phyloP scores from a whole-genome alignment of 2,888 invertebrate species.

The Gastrophysa polygoni region DNA sequence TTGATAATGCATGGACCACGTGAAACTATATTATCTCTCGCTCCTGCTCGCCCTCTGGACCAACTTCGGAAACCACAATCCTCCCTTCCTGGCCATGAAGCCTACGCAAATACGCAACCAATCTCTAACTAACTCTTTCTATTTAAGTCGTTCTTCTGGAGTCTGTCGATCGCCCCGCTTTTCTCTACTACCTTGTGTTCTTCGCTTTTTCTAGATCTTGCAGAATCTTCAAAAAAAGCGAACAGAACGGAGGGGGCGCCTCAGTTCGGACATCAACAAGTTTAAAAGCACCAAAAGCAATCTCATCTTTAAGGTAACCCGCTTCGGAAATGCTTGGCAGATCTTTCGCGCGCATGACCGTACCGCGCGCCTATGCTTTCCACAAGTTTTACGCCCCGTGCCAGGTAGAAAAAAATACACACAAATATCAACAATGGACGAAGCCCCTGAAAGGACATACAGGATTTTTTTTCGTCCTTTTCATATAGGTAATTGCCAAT shows the following conservation, averaged over 20 bases:
- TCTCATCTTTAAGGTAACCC: constrained; percentile 98
- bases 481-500: no score
- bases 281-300: constrained; percentile 94
- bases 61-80: background rate
- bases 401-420: constrained; percentile 10
- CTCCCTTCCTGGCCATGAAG: background rate
- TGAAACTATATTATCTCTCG: no score
- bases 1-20: no score
- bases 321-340: constrained; percentile 60
- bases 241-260: constrained; percentile 96
- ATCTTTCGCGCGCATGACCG: constrained; percentile 52
- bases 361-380: constrained; percentile 59
- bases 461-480: no score
- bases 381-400: constrained; percentile 37
- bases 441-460: no score
- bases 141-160: constrained; percentile 56
- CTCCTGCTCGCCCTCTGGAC: background rate
- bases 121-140: constrained; percentile 29
- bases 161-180: constrained; percentile 55
- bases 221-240: constrained; percentile 99
- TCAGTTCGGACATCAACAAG: constrained; percentile 94
- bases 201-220: constrained; percentile 96
- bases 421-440: no score
- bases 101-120: constrained; percentile 8
- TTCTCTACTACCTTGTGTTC: constrained; percentile 84